Percentiles rank a stretch among this genome's conserved stretches.
These are phyloP conservation scores for Steinernema carpocapsae DNA, from an alignment of 2,888 invertebrate species.

Conservation along the genomic window DNA sequence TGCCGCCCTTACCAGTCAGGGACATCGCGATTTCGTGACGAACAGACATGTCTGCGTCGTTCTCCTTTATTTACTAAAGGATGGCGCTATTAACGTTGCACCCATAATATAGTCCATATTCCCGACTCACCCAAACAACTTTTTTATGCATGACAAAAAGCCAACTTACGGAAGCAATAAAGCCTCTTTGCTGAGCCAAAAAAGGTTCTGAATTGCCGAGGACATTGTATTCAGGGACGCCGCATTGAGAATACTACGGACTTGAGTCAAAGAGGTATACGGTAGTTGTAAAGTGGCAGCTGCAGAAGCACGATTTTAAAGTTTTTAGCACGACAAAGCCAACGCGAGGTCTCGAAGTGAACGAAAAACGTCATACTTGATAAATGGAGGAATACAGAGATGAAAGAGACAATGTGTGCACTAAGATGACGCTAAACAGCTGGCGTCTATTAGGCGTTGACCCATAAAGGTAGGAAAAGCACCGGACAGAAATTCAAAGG, in stretches of 20 bases:
- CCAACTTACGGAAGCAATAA: slow-evolving; percentile 38
- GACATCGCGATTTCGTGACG: too few species aligned
- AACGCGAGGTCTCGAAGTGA: neutral
- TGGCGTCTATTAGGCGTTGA: neutral
- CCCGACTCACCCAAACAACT: too few species aligned
- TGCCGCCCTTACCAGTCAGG: too few species aligned
- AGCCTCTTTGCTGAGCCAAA: slow-evolving; percentile 37
- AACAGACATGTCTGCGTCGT: too few species aligned
- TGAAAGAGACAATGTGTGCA: too few species aligned
- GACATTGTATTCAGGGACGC: slow-evolving; percentile 28
- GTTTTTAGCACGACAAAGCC: neutral
- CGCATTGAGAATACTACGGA: slow-evolving; percentile 1
- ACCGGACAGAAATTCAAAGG: too few species aligned
- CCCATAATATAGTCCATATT: too few species aligned
- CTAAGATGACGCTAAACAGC: neutral
- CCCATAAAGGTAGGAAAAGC: too few species aligned
- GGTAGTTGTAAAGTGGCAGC: slow-evolving; percentile 31
- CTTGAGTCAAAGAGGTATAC: slow-evolving; percentile 11
- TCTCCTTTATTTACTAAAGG: too few species aligned
- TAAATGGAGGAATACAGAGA: too few species aligned
- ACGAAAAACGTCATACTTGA: neutral
- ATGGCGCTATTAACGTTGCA: too few species aligned
- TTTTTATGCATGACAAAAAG: neutral
- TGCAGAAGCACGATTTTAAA: neutral
- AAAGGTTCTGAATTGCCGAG: slow-evolving; percentile 35